Percentiles rank a stretch among this genome's conserved stretches.
phyloP scores from a whole-genome alignment of 2,797 vertebrate species.

The Urophycis tenuis region DNA sequence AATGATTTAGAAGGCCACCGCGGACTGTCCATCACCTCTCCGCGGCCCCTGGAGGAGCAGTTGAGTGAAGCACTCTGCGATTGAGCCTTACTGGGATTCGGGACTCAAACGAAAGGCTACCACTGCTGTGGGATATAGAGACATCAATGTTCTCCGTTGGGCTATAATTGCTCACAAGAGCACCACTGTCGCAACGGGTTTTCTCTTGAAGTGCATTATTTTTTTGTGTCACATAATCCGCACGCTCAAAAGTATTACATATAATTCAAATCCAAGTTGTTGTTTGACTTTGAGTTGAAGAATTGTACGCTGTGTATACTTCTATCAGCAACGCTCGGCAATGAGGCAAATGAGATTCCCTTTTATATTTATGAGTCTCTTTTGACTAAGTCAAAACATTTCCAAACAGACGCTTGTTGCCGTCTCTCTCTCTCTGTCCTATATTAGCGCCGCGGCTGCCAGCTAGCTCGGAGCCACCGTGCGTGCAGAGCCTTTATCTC shows the following conservation, averaged over 20 bases:
- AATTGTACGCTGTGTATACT: background rate
- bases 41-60: constrained; percentile 43
- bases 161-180: background rate
- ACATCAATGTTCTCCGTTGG: constrained; percentile 23
- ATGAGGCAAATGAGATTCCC: background rate
- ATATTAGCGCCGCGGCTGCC: constrained; percentile 34
- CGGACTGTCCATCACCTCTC: constrained; percentile 55
- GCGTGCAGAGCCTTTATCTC: constrained; percentile 33
- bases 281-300: background rate
- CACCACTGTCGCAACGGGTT: background rate
- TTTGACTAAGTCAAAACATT: constrained; percentile 10
- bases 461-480: constrained; percentile 34
- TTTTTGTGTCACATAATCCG: background rate
- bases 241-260: background rate
- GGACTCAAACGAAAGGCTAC: constrained; percentile 14
- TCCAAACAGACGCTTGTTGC: constrained; percentile 13
- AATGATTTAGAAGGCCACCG: constrained; percentile 53
- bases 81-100: constrained; percentile 36
- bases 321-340: background rate
- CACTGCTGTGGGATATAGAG: background rate
- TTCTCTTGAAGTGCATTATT: background rate
- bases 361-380: constrained; percentile 9
- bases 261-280: background rate
- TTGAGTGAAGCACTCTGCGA: constrained; percentile 27
- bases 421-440: constrained; percentile 34